Conservation (phyloP, 2,888 invertebrate species). For the Limnephilus marmoratus region DNA sequence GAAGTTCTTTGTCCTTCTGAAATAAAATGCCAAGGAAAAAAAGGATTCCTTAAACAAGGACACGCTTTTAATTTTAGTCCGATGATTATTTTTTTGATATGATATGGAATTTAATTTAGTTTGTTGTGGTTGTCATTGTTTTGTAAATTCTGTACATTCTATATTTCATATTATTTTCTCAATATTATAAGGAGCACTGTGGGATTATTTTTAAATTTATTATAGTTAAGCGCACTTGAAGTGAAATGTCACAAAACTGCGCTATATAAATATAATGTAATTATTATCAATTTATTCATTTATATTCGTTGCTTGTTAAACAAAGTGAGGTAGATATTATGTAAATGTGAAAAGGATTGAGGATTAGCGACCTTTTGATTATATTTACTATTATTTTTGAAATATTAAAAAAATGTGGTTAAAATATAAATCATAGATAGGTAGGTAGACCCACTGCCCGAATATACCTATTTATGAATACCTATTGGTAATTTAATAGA, state of each 20-base stretch:
- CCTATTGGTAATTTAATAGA: neutral
- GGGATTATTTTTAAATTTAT: too few relatives aligned
- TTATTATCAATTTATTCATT: neutral
- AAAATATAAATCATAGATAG: too few relatives aligned
- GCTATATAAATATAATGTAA: too few relatives aligned
- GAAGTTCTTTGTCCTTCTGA: conserved; percentile 63
- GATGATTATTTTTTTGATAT: conserved; percentile 34
- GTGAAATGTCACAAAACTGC: too few relatives aligned
- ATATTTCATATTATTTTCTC: too few relatives aligned
- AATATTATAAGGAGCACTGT: too few relatives aligned
- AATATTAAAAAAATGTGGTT: neutral
- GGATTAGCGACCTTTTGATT: neutral
- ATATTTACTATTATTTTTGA: neutral
- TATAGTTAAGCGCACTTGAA: too few relatives aligned
- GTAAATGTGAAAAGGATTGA: neutral
- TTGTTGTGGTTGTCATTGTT: conserved; percentile 17
- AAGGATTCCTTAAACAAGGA: conserved; percentile 57
- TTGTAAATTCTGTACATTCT: too few relatives aligned
- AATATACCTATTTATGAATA: neutral
- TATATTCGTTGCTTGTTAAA: neutral
- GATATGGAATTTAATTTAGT: conserved; percentile 36
- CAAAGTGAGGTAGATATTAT: neutral
- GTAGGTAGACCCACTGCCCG: neutral
- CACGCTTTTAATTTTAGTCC: conserved; percentile 64
- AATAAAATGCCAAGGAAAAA: conserved; percentile 56